Evolutionary conservation across 1,140 invertebrate genomes (phyloP), one percentile per base, ranked within the genome.

Genomic region (Ectropis grisescens): DNA sequence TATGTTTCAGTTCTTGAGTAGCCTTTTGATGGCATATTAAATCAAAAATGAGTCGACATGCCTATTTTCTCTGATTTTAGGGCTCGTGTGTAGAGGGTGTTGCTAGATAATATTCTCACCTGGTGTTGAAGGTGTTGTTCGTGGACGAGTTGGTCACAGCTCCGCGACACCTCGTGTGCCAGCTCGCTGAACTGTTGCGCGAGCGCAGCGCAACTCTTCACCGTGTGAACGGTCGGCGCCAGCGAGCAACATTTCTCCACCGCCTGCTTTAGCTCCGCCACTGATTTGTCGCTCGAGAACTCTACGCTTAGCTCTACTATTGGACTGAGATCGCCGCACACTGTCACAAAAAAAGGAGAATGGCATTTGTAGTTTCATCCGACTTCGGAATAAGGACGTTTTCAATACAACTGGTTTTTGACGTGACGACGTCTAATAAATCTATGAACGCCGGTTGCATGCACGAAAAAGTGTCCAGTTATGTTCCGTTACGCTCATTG

Each of bases 101-200:
- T n/a, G n/a, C n/a, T n/a, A n/a, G n/a, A n/a, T n/a, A n/a, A 19
- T 67, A 26, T 32, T 19, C 42, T 37, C 41, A 82, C 81, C 65
- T 86, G 85, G 61, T 98, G 95, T 60, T 97, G 95, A 15, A 97
- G 82, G 84, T 98, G 96, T 62, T 98, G 96, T 62, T 98, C 95
- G 70, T 93, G 92, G 1, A 98, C 94, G 15, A 98, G 74, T 48
- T 87, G 87, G 61, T 96, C 91, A 76, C 94, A 96, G 36, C 87
- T 85, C 43, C 86, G 84, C 4, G 87, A 87, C 42, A 94, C 89
- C 32, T 93, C 89, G 22, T 87, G 83, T 3, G 93, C 93, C 19
- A 90, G 80, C 33, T 92, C 92, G 60, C 87, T 89, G 62, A 96
- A 92, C 61, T 93, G 89, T 65, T 95, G 88, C 7, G 95, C 95